A percentile compares a stretch with the other conserved stretches of the same genome.
Conservation (phyloP, 2,113 vertebrate genomes). For the Dascyllus trimaculatus region DNA sequence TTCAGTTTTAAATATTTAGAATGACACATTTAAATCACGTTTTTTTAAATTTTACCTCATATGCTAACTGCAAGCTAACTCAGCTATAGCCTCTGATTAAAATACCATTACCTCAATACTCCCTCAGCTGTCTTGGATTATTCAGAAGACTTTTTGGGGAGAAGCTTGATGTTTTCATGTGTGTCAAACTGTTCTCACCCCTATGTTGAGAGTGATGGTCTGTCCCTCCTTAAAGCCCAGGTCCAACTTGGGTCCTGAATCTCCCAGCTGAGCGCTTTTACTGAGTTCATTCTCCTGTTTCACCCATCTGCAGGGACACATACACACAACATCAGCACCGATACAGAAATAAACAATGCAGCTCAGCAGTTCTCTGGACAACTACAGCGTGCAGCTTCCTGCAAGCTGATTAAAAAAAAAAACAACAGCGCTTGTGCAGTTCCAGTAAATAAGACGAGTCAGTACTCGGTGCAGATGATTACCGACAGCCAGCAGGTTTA, state of each 20-base stretch:
- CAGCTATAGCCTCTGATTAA: no score
- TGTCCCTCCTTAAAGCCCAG: constrained; percentile 97
- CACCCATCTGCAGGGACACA: constrained; percentile 87
- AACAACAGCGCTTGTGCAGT: not conserved
- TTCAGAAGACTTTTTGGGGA: no score
- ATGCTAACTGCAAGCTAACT: no score
- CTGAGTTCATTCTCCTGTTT: constrained; percentile 93
- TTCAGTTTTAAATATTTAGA: no score
- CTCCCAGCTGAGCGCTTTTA: constrained; percentile 88
- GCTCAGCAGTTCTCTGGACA: constrained; percentile 50
- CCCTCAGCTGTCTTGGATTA: no score
- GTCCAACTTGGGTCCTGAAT: constrained; percentile 91
- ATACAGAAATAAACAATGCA: constrained; percentile 41
- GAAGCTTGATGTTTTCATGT: not conserved
- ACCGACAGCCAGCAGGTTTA: no score
- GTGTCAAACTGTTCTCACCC: constrained; percentile 79
- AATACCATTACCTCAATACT: no score
- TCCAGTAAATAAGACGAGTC: not conserved
- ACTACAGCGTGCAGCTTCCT: constrained; percentile 3
- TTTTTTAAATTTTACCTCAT: no score
- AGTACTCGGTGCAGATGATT: no score
- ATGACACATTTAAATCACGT: no score
- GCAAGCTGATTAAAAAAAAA: not conserved
- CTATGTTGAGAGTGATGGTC: constrained; percentile 96
- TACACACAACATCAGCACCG: constrained; percentile 31